phyloP scores from a whole-genome alignment of 2,888 invertebrate genomes.

The Megastigmus dorsalis region DNA sequence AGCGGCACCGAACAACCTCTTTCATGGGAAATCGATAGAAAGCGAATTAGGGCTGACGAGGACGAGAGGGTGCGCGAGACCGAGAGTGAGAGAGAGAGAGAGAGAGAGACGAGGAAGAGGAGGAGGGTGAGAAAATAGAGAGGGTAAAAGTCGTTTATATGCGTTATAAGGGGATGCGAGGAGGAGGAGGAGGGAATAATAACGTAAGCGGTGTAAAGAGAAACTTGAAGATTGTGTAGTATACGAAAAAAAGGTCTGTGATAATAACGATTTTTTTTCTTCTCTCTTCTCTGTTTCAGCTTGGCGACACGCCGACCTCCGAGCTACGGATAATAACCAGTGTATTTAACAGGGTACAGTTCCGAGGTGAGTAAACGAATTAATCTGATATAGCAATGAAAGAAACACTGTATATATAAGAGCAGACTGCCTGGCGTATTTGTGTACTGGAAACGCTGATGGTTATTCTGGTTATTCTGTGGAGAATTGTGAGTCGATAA shows the following conservation, averaged over 20 bases:
- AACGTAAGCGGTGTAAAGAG: neutral
- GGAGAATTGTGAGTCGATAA: no score
- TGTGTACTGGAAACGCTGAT: no score
- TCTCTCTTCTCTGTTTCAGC: conserved; percentile 80
- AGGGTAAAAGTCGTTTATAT: conserved; percentile 33
- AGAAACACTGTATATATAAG: no score
- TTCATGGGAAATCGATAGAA: conserved; percentile 69
- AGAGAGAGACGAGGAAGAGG: conserved; percentile 17
- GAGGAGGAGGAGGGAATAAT: neutral
- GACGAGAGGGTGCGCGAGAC: neutral
- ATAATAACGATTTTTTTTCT: conserved; percentile 36
- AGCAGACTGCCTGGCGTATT: no score
- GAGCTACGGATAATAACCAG: conserved; percentile 91
- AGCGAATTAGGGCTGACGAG: conserved; percentile 64
- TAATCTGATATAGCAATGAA: no score
- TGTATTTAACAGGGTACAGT: conserved; percentile 89
- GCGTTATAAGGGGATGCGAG: conserved; percentile 11
- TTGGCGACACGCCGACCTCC: conserved; percentile 89
- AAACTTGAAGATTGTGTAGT: conserved; percentile 31
- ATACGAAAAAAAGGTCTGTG: conserved; percentile 2
- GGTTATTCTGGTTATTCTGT: no score
- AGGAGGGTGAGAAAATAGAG: conserved; percentile 5
- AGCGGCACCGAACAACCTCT: conserved; percentile 62
- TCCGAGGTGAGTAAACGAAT: conserved; percentile 85
- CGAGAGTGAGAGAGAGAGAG: neutral